A percentile compares a stretch with the other conserved stretches of the same genome.
Evolutionary conservation across 1,140 invertebrate species (phyloP).

Genomic region (Frieseomelitta varia): DNA sequence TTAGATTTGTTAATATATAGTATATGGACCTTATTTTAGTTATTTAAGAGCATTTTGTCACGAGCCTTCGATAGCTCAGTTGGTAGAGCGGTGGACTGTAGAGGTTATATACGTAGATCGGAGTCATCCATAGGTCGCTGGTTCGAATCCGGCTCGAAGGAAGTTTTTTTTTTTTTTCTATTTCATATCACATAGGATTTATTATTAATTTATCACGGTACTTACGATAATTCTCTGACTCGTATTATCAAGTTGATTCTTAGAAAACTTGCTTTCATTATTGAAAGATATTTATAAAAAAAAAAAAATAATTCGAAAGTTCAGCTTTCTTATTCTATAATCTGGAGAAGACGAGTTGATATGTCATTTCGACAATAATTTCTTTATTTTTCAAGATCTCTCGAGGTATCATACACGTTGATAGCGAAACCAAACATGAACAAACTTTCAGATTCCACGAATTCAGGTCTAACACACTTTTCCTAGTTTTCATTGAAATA

Average conservation of each 20-base stretch:
- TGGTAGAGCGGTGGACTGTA: conserved; percentile 95
- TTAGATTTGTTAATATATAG: background rate
- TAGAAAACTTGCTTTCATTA: background rate
- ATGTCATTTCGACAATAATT: background rate
- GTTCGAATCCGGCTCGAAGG: conserved; percentile 74
- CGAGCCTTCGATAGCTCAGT: conserved; percentile 91
- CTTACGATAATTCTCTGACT: background rate
- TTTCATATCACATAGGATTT: background rate
- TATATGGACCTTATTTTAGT: fast-evolving
- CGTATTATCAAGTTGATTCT: background rate
- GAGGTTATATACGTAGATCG: conserved; percentile 59
- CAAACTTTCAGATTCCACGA: background rate
- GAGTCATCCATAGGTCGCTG: conserved; percentile 71
- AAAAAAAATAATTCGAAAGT: background rate
- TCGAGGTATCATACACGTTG: background rate
- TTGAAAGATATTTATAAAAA: no score
- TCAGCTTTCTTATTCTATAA: background rate
- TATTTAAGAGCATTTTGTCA: background rate
- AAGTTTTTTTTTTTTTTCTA: conserved; percentile 37
- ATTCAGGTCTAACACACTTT: background rate
- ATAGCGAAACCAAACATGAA: background rate
- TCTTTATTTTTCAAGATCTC: background rate
- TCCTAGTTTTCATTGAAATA: background rate
- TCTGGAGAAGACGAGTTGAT: background rate
- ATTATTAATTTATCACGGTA: background rate